These are phyloP conservation scores for Napeogenes inachia DNA, from an alignment of 2,888 invertebrate species.

Conservation along the genomic window DNA sequence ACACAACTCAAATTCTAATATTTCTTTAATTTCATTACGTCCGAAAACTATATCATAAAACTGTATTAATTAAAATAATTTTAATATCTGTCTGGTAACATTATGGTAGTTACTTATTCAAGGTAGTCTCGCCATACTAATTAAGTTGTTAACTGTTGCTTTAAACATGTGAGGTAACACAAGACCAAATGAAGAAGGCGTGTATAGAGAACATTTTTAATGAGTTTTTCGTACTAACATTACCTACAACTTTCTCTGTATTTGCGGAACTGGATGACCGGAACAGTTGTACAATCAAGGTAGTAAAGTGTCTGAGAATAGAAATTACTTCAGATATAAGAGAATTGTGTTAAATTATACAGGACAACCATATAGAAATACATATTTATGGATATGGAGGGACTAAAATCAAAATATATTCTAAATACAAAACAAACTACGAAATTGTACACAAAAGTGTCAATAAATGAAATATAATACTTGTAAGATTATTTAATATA, in stretches of 20 bases:
- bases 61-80: no score
- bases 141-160: constrained; percentile 8
- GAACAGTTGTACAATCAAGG: constrained; percentile 33
- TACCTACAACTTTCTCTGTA: constrained; percentile 40
- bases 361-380: no score
- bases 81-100: background rate
- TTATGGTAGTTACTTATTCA: background rate
- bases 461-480: no score
- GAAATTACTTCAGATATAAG: constrained; percentile 3
- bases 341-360: background rate
- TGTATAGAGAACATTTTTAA: constrained; percentile 22
- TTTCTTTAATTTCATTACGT: no score
- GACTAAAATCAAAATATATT: no score
- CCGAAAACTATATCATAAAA: no score
- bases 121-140: constrained; percentile 4
- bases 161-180: constrained; percentile 7
- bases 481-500: no score
- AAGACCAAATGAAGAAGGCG: constrained; percentile 11
- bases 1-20: no score
- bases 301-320: constrained; percentile 8
- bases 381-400: no score
- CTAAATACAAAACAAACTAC: no score
- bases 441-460: no score
- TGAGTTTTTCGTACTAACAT: constrained; percentile 30
- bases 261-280: constrained; percentile 40